Evolutionary conservation across 2,888 invertebrate genomes (phyloP).

Genomic region (Pollenia amentaria): DNA sequence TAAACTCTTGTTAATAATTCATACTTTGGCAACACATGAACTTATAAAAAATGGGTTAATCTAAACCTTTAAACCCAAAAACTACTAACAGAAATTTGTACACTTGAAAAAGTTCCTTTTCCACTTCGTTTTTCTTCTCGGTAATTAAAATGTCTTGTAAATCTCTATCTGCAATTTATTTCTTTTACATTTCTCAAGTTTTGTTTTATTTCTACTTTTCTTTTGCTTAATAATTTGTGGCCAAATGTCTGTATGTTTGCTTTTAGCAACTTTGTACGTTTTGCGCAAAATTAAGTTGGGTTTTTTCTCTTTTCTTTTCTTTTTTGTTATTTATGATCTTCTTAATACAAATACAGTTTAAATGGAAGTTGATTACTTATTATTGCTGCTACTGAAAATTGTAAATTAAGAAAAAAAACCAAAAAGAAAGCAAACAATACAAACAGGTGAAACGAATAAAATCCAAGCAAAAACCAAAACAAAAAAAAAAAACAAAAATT

Average conservation of each 20-base stretch:
- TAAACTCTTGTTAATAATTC: neutral
- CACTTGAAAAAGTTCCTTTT: neutral
- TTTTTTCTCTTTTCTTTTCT: slow-evolving; percentile 13
- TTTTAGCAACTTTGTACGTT: slow-evolving; percentile 14
- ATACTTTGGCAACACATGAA: neutral
- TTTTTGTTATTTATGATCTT: slow-evolving; percentile 70
- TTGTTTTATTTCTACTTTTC: neutral
- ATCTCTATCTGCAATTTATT: slow-evolving; percentile 60
- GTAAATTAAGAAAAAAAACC: neutral
- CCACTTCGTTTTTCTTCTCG: neutral
- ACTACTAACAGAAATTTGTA: neutral
- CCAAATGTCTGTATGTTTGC: slow-evolving; percentile 33
- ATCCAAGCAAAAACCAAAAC: neutral
- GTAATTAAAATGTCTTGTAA: slow-evolving; percentile 68
- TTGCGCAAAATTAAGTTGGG: slow-evolving; percentile 20
- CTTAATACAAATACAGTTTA: slow-evolving; percentile 59
- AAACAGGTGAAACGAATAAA: slow-evolving; percentile 11
- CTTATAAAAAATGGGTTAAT: slow-evolving; percentile 7
- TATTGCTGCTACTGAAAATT: slow-evolving; percentile 33
- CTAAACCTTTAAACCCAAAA: too few species aligned
- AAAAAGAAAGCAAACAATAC: neutral
- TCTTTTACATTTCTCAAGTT: neutral
- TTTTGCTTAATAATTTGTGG: slow-evolving; percentile 56
- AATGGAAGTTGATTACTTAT: slow-evolving; percentile 65
- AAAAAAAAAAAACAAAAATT: neutral